Evolutionary conservation across 2,888 invertebrate genomes (phyloP), one percentile per base, ranked within the genome.

Genomic region (Hirtodrosophila duncani): DNA sequence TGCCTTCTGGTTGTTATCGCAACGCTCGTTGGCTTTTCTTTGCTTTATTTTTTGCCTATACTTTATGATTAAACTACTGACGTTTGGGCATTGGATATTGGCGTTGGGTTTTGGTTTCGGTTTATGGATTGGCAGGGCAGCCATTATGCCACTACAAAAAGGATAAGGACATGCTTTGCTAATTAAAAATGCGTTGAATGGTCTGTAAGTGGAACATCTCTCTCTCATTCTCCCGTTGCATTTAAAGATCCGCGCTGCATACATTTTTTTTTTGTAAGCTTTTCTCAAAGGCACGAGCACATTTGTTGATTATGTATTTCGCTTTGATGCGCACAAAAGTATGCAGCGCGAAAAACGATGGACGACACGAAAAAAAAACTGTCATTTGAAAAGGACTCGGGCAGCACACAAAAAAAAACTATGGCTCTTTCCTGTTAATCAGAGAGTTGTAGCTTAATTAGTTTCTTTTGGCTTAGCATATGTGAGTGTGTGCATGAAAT

Each of bases 231-330:
- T 3, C 3, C 4, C 11, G 18, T n/a, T n/a, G n/a, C n/a, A n/a
- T n/a, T n/a, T n/a, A n/a, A n/a, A n/a, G n/a, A 7, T 34, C 7
- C n/a, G 27, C 26, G n/a, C 50, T 55, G 30, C 29, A 13, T n/a
- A n/a, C n/a, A n/a, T n/a, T 20, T 17, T 39, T 51, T 69, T 62
- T 64, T 56, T 39, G 9, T 17, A 45, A 65, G 51, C 48, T 29
- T 36, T 53, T 61, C 63, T 31, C 57, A n/a, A n/a, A n/a, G n/a
- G n/a, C n/a, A n/a, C n/a, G n/a, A n/a, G n/a, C n/a, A 77, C 71
- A 77, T 72, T 72, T 77, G 78, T 72, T 72, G 72, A 72, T 72
- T 72, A n/a, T n/a, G n/a, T n/a, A 72, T 77, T 72, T 72, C 70
- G 71, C 78, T 72, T 72, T 72, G 71, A 78, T 74, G 74, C 74